Base-by-base conservation (phyloP, 2,797 vertebrate species). In the Pipistrellus nathusii region DNA sequence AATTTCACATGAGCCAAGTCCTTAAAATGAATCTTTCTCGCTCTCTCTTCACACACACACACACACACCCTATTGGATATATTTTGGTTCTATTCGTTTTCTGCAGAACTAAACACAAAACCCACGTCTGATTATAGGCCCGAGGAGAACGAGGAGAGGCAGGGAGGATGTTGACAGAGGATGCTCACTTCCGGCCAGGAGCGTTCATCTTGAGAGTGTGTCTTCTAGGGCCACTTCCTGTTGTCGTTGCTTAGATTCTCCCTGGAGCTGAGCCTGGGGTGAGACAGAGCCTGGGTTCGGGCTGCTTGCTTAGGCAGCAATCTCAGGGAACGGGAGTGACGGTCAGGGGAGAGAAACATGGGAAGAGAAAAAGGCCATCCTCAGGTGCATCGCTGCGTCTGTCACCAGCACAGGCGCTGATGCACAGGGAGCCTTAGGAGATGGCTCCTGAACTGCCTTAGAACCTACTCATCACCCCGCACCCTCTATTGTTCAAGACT, bases 351-450 rank as follows among this genome's bases (percentile, higher is more conserved):
- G 30, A 72, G 27, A 82, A 68, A 81, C 11, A 3, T 0, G 12
- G 13, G 68, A 53, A 9, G 66, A 59, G 27, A 5, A 66, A 66
- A 76, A 48, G 46, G 46, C 30, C 8, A 25, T 3, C 12, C 25
- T 41, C 0, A 0, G 41, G 48, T 41, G 2, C 14, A 27, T n/a
- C 53, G 35, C 9, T 66, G 21, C 27, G 12, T 81, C 27, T 12
- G 8, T 77, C 30, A 55, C 4, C 17, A 44, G 15, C 30, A 3
- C 3, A 7, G 35, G 55, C 38, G 48, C 44, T 44, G 66, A 23
- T 3, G 2, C 30, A 62, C 35, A 55, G 68, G 27, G 10, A 85
- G 4, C 6, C 44, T 85, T 85, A n/a, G 51, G 35, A 86, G 82
- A 83, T 75, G 13, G 78, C 27, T 64, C 12, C 18, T 18, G 62